Evolutionary conservation across 2,113 vertebrate species (phyloP).

Genomic region (Pteruthius melanotis): DNA sequence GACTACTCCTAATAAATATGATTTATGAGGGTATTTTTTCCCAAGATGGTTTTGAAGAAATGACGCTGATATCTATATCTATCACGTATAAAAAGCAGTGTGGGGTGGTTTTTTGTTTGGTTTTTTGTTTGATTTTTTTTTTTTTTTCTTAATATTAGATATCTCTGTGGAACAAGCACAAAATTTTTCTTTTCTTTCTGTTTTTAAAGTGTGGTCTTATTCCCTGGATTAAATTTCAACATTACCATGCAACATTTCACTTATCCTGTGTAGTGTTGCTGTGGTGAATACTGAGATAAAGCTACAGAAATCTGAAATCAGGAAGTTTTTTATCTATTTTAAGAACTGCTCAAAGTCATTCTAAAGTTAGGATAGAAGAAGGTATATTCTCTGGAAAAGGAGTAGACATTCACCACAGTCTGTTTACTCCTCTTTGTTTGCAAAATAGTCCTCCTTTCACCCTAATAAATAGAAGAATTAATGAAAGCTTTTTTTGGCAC

Average conservation of each 20-base stretch:
- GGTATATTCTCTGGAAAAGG: background rate
- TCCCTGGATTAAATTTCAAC: background rate
- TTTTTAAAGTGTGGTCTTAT: background rate
- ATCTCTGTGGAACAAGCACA: background rate
- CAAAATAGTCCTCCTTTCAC: slow-evolving; percentile 31
- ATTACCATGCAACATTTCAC: background rate
- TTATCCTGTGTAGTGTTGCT: background rate
- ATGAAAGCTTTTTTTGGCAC: slow-evolving; percentile 37
- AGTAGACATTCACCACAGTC: background rate
- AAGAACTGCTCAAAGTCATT: background rate
- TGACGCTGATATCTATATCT: background rate
- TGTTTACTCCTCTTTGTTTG: slow-evolving; percentile 34
- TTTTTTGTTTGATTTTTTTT: background rate
- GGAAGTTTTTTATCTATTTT: background rate
- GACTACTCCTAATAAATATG: background rate
- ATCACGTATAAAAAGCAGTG: background rate
- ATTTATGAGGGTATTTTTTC: background rate
- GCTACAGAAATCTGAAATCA: background rate
- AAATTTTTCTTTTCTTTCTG: background rate
- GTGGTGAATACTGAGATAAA: background rate
- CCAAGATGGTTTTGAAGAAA: background rate
- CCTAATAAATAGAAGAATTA: slow-evolving; percentile 54
- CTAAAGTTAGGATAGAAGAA: background rate
- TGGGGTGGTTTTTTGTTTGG: background rate
- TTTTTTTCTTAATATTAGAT: background rate